These are phyloP conservation scores for Chromobotia macracanthus DNA, from an alignment of 2,797 vertebrate species.

Conservation along the genomic window DNA sequence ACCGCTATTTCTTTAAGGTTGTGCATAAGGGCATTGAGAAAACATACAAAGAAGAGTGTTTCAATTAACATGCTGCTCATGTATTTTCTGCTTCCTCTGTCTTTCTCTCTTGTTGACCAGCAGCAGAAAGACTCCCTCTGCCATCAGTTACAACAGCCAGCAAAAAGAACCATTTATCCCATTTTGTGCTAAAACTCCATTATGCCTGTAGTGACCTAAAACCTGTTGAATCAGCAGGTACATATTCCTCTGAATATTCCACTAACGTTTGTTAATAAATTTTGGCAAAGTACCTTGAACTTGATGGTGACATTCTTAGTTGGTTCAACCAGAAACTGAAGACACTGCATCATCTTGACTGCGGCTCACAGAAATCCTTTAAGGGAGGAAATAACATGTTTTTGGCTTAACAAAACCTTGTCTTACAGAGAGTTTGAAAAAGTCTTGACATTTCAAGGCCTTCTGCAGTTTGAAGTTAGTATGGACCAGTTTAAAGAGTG, in stretches of 20 bases:
- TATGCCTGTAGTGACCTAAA: background rate
- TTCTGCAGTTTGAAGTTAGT: no score
- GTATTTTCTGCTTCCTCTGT: constrained; percentile 12
- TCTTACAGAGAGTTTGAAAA: no score
- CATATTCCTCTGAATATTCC: background rate
- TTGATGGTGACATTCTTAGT: constrained; percentile 77
- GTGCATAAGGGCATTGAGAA: constrained; percentile 13
- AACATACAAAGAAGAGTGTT: constrained; percentile 47
- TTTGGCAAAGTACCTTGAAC: constrained; percentile 72
- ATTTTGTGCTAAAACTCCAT: background rate
- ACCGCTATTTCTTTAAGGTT: background rate
- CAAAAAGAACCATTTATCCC: constrained; percentile 9
- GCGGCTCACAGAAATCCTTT: constrained; percentile 48
- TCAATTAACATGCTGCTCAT: constrained; percentile 66
- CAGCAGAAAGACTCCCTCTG: background rate
- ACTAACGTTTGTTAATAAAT: background rate
- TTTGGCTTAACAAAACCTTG: background rate
- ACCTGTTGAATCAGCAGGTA: background rate
- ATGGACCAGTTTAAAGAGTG: no score
- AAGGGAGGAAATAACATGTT: constrained; percentile 1
- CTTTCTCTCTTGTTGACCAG: constrained; percentile 13
- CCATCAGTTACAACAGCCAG: background rate
- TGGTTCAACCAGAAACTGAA: constrained; percentile 81
- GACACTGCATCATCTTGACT: constrained; percentile 81
- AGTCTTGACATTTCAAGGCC: no score